Conservation (phyloP, 1,140 invertebrate species). For the Solenopsis fugax region DNA sequence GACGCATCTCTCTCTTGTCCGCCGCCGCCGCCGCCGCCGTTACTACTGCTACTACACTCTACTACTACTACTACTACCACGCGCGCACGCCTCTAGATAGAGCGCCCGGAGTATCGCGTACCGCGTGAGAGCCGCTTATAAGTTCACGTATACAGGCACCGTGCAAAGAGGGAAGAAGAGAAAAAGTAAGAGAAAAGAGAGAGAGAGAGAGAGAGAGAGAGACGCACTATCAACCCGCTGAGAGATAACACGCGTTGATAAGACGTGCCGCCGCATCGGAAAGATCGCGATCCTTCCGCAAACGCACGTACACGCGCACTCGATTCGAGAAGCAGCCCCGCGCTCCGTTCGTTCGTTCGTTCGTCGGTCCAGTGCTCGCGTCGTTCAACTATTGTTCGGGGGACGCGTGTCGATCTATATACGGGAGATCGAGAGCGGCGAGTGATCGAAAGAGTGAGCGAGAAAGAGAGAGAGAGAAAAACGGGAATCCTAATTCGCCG, state of each 20-base stretch:
- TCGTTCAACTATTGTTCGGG: conserved; percentile 26
- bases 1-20: conserved; percentile 80
- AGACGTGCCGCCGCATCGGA: conserved; percentile 17
- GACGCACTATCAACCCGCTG: background rate
- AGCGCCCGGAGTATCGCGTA: conserved; percentile 37
- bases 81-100: conserved; percentile 38
- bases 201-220: conserved; percentile 26
- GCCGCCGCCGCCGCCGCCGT: background rate
- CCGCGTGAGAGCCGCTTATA: conserved; percentile 38
- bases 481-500: background rate
- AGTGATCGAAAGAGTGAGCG: conserved; percentile 33
- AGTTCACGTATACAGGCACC: background rate
- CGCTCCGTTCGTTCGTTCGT: conserved; percentile 19
- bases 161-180: background rate
- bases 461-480: background rate
- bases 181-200: conserved; percentile 4
- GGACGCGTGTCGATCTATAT: conserved; percentile 31
- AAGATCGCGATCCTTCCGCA: conserved; percentile 24
- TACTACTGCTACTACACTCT: background rate
- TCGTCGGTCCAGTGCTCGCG: conserved; percentile 32
- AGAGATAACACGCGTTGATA: conserved; percentile 46
- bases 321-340: background rate
- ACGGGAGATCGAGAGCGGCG: conserved; percentile 27
- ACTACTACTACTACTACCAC: conserved; percentile 17
- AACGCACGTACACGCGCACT: background rate